phyloP scores from a whole-genome alignment of 2,797 vertebrate genomes.

The Takifugu rubripes region DNA sequence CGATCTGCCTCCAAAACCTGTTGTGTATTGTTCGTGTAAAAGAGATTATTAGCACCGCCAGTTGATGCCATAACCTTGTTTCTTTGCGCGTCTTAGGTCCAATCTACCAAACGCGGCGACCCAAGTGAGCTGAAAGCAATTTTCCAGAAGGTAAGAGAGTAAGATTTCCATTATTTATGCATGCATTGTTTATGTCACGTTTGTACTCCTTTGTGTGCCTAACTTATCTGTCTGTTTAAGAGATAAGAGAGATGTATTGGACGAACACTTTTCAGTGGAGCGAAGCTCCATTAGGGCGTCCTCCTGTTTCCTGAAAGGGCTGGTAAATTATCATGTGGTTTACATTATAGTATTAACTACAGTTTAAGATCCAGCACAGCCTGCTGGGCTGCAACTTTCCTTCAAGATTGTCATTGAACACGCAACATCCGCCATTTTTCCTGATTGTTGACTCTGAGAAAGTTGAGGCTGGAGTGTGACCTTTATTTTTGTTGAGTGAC shows the following conservation, averaged over 20 bases:
- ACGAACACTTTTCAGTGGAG: neutral
- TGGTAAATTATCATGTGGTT: slow-evolving; percentile 46
- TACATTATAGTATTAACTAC: slow-evolving; percentile 37
- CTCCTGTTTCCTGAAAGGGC: slow-evolving; percentile 2
- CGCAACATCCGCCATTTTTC: too few relatives aligned
- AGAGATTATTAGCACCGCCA: fast-evolving
- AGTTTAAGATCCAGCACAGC: slow-evolving; percentile 13
- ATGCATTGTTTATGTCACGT: neutral
- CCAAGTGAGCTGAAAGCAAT: slow-evolving; percentile 87
- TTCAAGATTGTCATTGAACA: too few relatives aligned
- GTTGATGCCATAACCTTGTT: neutral
- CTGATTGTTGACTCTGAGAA: too few relatives aligned
- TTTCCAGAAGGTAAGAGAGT: slow-evolving; percentile 88
- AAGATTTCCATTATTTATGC: neutral
- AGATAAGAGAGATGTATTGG: too few relatives aligned
- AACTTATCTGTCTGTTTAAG: neutral
- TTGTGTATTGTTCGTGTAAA: neutral
- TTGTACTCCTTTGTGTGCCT: neutral
- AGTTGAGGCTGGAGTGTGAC: neutral
- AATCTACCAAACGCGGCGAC: slow-evolving; percentile 92
- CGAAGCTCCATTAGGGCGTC: neutral
- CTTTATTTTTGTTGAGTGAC: neutral
- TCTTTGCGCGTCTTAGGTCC: slow-evolving; percentile 75
- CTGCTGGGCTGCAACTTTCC: neutral
- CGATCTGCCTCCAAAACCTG: too few relatives aligned